phyloP scores from a whole-genome alignment of 2,113 vertebrate genomes.

The Isichthys henryi region DNA sequence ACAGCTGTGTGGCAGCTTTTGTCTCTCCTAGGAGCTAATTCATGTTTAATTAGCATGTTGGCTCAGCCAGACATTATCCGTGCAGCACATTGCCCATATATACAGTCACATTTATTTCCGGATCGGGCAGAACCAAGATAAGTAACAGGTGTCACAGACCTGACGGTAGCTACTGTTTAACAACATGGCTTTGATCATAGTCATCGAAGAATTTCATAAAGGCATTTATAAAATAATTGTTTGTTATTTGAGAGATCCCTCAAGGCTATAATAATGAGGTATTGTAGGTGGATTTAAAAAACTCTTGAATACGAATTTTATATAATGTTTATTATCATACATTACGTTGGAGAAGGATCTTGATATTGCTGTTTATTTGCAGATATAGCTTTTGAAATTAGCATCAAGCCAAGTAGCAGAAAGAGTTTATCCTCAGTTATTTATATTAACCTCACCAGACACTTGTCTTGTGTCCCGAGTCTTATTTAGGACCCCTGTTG shows the following conservation, averaged over 20 bases:
- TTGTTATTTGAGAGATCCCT: not conserved
- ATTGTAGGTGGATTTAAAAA: not conserved
- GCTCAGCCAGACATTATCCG: not conserved
- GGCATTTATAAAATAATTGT: no score
- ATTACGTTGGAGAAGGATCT: not conserved
- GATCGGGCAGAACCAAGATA: not conserved
- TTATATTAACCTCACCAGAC: not conserved
- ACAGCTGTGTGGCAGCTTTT: not conserved
- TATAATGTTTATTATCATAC: not conserved
- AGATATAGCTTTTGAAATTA: not conserved
- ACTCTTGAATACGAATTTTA: not conserved
- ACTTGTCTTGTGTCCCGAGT: not conserved
- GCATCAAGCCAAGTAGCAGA: not conserved
- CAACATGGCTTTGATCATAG: not conserved
- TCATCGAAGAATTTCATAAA: not conserved
- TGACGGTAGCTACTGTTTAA: not conserved
- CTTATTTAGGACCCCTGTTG: not conserved
- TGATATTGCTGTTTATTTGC: not conserved
- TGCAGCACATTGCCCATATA: not conserved
- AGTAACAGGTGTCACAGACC: not conserved
- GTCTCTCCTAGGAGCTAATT: not conserved
- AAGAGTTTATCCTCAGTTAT: not conserved
- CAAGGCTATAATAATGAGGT: not conserved
- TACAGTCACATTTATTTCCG: not conserved
- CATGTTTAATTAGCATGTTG: not conserved